phyloP scores from a whole-genome alignment of 2,888 invertebrate species.

The Acleris cristana region DNA sequence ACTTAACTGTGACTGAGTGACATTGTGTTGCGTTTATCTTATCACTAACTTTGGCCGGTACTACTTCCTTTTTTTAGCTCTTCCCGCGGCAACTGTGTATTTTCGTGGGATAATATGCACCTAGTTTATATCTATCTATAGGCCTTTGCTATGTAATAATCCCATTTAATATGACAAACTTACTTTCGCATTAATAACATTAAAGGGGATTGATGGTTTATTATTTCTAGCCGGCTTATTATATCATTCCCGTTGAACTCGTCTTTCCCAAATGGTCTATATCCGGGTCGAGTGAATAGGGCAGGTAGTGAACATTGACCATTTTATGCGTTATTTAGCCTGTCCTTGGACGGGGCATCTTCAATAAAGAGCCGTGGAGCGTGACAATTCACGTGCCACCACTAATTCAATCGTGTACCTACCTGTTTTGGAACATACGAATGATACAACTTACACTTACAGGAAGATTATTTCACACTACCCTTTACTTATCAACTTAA shows the following conservation, averaged over 20 bases:
- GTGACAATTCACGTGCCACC: conserved; percentile 62
- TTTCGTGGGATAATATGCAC: no score
- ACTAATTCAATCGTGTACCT: conserved; percentile 40
- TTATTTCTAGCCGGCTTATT: neutral
- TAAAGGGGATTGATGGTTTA: no score
- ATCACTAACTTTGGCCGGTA: neutral
- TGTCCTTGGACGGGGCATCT: conserved; percentile 67
- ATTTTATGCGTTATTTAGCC: conserved; percentile 54
- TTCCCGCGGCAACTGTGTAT: no score
- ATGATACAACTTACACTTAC: conserved; percentile 15
- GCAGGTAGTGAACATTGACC: conserved; percentile 47
- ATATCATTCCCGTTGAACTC: neutral
- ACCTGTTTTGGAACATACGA: conserved; percentile 26
- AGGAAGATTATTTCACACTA: conserved; percentile 6
- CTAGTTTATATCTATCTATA: no score
- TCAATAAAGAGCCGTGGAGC: conserved; percentile 62
- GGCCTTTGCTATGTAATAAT: no score
- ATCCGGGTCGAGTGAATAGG: conserved; percentile 49
- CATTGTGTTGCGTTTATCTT: conserved; percentile 2
- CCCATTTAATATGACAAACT: no score
- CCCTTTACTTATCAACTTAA: conserved; percentile 3
- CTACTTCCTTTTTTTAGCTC: no score
- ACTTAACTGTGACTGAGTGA: conserved; percentile 3
- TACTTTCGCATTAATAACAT: no score
- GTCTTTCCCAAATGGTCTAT: conserved; percentile 37